Percentiles rank a stretch among this genome's conserved stretches.
phyloP scores from a whole-genome alignment of 2,888 invertebrate species.

The Melikaiella ostensackeni region DNA sequence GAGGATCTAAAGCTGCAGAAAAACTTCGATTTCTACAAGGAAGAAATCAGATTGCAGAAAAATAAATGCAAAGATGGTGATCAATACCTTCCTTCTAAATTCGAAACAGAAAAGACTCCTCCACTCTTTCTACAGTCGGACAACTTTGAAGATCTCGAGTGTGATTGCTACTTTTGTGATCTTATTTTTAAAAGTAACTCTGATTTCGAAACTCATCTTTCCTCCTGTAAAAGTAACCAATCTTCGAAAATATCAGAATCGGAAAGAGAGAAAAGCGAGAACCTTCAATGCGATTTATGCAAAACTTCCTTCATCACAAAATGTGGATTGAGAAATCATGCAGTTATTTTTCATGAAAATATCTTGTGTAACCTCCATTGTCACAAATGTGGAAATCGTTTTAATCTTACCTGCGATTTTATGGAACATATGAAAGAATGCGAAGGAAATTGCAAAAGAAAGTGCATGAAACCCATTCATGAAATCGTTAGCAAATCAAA shows the following conservation, averaged over 20 bases:
- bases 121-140: background rate
- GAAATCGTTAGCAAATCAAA: no score
- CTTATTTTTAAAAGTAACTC: constrained; percentile 62
- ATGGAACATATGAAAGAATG: background rate
- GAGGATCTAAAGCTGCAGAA: background rate
- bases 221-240: background rate
- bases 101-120: background rate
- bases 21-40: background rate
- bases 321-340: constrained; percentile 13
- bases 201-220: background rate
- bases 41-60: background rate
- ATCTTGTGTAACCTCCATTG: constrained; percentile 6
- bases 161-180: constrained; percentile 79
- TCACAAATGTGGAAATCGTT: background rate
- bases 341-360: background rate
- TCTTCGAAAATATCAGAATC: background rate
- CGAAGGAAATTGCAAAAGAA: no score
- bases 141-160: constrained; percentile 72
- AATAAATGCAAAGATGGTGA: background rate
- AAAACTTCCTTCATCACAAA: background rate
- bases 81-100: background rate
- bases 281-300: background rate
- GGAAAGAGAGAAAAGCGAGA: background rate
- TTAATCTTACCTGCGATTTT: background rate
- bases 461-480: no score